Base-by-base conservation (phyloP, 2,888 invertebrate genomes). In the Rhogogaster chlorosoma region DNA sequence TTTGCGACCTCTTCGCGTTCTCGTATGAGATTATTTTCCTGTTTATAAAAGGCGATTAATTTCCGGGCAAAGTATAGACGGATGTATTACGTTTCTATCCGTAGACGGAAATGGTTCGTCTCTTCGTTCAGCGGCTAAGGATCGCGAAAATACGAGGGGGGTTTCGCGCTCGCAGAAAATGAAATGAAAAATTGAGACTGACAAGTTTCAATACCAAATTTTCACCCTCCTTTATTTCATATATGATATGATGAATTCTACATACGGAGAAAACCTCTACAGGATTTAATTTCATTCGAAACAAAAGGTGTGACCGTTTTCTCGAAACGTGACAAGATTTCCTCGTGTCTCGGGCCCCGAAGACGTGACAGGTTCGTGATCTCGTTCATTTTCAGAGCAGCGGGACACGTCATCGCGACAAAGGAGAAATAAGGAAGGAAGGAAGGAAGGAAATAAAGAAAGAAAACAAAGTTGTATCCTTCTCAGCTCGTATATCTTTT, bases 401-500 rank as follows among this genome's bases (percentile, higher is more conserved):
- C 32, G 6, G 7, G 73, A 22, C 73, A 42, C 12, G 42, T 38
- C 73, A 38, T 73, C 42, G 38, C 22, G 49, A 29, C 42, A 42
- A 45, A 32, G 32, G 15, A 15, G 32, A 32, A 32, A 67, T 29
- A 67, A 29, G 12, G 10, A 64, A 4, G 10, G 22, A 53, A 78
- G 0, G 32, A 10, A 29, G 12, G 10, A 64, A 4, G 10, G 22
- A 53, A 78, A 3, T 18, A 10, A 38, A 78, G 22, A 36, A 61
- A 38, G 57, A 38, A 80, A 80, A 80, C 36, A 7, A 53, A 53
- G 53, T 53, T 53, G 18, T 57, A n/a, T 49, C 78, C 32, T 5
- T 18, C 18, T 32, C 22, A 36, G 29, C 32, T 61, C 80, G 57
- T 38, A 36, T 80, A 57, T 80, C 38, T 80, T 73, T 73, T 42